Percentiles rank a stretch among this genome's conserved stretches.
Evolutionary conservation across 2,797 vertebrate species (phyloP).

Genomic region (Acipenser oxyrinchus): DNA sequence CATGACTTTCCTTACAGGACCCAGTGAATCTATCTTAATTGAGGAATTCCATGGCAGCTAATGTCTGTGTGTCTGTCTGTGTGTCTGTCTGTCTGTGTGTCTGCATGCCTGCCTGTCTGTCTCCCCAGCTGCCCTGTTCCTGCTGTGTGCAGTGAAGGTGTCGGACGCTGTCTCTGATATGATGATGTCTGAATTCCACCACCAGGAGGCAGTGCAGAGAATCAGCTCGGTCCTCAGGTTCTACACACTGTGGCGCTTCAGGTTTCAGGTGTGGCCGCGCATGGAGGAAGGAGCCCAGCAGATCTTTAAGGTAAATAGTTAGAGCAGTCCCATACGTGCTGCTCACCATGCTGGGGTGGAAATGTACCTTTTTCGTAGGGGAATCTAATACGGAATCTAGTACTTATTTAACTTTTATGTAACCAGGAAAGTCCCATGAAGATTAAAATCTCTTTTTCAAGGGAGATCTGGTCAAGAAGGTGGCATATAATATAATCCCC

Average conservation of each 20-base stretch:
- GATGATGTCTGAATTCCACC: conserved; percentile 97
- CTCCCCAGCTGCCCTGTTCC: conserved; percentile 89
- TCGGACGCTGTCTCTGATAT: conserved; percentile 92
- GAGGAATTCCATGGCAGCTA: background rate
- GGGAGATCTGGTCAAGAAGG: too few species aligned
- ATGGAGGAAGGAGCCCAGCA: conserved; percentile 99
- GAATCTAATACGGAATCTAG: too few species aligned
- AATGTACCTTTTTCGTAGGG: too few species aligned
- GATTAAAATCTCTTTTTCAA: too few species aligned
- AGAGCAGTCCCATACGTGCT: too few species aligned
- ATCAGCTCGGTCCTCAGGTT: conserved; percentile 94
- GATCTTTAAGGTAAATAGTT: conserved; percentile 83
- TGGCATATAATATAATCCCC: too few species aligned
- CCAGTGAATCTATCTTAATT: background rate
- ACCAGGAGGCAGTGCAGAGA: conserved; percentile 90
- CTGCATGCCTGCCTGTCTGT: background rate
- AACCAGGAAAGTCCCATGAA: too few species aligned
- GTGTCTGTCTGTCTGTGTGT: conserved; percentile 2
- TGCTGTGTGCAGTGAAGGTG: conserved; percentile 94
- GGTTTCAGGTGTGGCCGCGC: conserved; percentile 97
- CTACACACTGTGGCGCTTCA: conserved; percentile 94
- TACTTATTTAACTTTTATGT: too few species aligned
- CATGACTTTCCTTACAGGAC: conserved; percentile 7
- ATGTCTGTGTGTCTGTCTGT: background rate
- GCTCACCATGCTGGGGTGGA: too few species aligned